Base-by-base conservation (phyloP, 2,888 invertebrate species). In the Agrochola lota region DNA sequence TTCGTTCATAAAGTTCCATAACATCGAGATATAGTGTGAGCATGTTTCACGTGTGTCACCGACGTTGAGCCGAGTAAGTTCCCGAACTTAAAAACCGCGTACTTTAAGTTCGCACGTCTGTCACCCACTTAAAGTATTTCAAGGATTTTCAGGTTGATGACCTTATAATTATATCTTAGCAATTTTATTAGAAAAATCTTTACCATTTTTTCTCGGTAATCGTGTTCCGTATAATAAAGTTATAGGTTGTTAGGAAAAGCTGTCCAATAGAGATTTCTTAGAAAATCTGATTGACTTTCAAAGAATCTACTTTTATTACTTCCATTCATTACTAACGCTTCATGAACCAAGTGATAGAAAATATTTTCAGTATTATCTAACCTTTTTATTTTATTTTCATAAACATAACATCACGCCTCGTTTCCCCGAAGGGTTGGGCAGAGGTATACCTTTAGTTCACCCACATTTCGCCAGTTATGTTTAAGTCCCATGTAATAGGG, bases 301-400 rank as follows among this genome's bases (percentile, higher is more conserved):
- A 60, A 43, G 23, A 60, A 60, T n/a, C 12, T 0, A 40, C 0
- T n/a, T 57, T 78, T 40, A 49, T 73, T 43, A 12, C 20, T 80
- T 71, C 20, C 8, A 12, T 23, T 15, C 30, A 9, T 72, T 77
- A 69, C 57, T 69, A 52, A 43, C n/a, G 40, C n/a, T 77, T 52
- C 20, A 23, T 52, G 43, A n/a, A n/a, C n/a, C 11, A 60, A 15
- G 3, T 3, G 23, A n/a, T n/a, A 23, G 23, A 71, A 26, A 46
- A 55, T 35, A 80, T 77, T 81, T 55, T 23, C 52, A 80, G 46
- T 9, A 60, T 60, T 12, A 62, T 73, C 12, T 26, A 11, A 43
- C 0, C n/a, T 76, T 77, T 20, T 9, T 5, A 30, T 64, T 71
- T 43, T 1, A 40, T 35, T 40, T 40, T 7, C 40, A 40, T 40